Conservation (phyloP, 2,113 vertebrate species). For the Zosterops japonicus region DNA sequence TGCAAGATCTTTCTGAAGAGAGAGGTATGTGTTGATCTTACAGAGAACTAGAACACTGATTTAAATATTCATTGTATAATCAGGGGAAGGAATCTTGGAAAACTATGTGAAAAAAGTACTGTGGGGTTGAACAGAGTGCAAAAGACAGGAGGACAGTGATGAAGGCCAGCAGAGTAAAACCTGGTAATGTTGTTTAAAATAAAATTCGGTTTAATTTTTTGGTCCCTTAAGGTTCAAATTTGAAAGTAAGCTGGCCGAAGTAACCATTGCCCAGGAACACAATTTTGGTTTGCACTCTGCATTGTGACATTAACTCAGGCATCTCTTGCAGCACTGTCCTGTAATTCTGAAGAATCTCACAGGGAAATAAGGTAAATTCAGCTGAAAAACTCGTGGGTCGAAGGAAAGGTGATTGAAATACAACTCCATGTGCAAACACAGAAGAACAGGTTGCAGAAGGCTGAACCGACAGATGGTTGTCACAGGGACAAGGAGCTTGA, state of each 20-base stretch:
- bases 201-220: not conserved
- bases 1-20: slow-evolving; percentile 47
- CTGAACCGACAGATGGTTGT: not conserved
- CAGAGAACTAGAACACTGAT: not conserved
- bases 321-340: not conserved
- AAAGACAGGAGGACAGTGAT: not conserved
- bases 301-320: fast-evolving
- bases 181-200: not conserved
- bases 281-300: not conserved
- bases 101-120: not conserved
- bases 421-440: not conserved
- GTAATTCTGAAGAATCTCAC: not conserved
- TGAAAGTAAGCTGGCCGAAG: not conserved
- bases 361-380: not conserved
- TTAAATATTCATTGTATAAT: slow-evolving; percentile 42
- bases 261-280: not conserved
- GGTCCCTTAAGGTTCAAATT: not conserved
- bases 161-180: not conserved
- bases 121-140: not conserved
- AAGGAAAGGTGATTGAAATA: not conserved
- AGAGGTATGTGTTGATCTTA: slow-evolving; percentile 22
- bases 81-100: not conserved
- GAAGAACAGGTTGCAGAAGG: not conserved
- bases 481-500: not conserved
- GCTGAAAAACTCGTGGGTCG: not conserved